Conservation (phyloP, 2,797 vertebrate species). For the Mastacembelus armatus region DNA sequence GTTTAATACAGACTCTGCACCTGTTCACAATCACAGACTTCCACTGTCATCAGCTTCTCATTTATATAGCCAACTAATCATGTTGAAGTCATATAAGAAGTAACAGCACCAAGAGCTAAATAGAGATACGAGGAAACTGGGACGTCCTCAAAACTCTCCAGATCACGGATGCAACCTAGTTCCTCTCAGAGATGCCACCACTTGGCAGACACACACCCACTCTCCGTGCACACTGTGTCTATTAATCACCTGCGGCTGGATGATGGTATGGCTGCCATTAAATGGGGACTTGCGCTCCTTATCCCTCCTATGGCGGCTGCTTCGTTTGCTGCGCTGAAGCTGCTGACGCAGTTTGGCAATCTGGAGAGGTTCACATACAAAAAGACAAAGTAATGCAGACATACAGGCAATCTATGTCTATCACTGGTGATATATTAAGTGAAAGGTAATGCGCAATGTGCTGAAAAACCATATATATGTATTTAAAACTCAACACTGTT, state of each 20-base stretch:
- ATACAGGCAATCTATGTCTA: no score
- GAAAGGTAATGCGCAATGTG: no score
- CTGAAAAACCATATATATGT: no score
- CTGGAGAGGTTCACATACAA: slow-evolving; percentile 73
- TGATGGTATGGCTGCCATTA: slow-evolving; percentile 97
- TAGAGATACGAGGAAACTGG: slow-evolving; percentile 53
- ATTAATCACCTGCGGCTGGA: slow-evolving; percentile 92
- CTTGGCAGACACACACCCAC: not conserved
- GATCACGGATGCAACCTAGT: slow-evolving; percentile 31
- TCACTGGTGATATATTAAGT: no score
- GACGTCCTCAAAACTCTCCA: slow-evolving; percentile 46
- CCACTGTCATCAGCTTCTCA: no score
- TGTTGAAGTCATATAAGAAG: no score
- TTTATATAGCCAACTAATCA: no score
- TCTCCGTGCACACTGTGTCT: not conserved
- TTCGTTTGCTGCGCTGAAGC: slow-evolving; percentile 97
- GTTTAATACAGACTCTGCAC: not conserved
- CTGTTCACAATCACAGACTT: no score
- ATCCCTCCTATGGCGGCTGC: slow-evolving; percentile 96
- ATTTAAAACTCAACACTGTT: no score
- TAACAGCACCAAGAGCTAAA: slow-evolving; percentile 48
- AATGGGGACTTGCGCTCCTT: slow-evolving; percentile 98
- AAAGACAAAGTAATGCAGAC: slow-evolving; percentile 29
- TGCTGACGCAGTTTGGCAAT: slow-evolving; percentile 98
- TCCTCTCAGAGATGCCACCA: not conserved